phyloP scores from a whole-genome alignment of 1,140 invertebrate genomes.

The Steinernema feltiae region DNA sequence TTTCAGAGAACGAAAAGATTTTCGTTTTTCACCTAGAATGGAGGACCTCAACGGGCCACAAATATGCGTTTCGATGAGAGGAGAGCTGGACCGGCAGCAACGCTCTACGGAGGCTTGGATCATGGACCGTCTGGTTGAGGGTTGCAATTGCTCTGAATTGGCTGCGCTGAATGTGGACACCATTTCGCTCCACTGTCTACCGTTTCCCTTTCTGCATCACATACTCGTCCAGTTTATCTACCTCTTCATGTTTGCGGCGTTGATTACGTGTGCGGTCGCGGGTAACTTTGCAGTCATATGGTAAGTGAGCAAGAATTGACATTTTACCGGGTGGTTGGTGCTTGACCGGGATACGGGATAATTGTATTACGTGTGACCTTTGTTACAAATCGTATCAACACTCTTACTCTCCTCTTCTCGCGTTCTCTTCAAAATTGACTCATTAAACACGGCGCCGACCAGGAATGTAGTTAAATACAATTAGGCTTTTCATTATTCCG shows the following conservation, averaged over 20 bases:
- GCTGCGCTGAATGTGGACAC: neutral
- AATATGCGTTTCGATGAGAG: too few relatives aligned
- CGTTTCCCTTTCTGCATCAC: neutral
- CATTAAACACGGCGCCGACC: too few relatives aligned
- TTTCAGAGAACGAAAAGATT: too few relatives aligned
- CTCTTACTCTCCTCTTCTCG: too few relatives aligned
- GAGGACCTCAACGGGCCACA: neutral
- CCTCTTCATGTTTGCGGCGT: constrained; percentile 3
- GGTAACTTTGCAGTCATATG: neutral
- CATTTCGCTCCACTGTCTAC: neutral
- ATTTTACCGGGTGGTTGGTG: too few relatives aligned
- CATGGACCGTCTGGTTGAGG: neutral
- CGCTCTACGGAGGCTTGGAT: neutral
- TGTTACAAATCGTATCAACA: neutral
- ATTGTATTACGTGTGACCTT: too few relatives aligned
- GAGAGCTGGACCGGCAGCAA: too few relatives aligned
- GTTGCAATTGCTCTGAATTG: neutral
- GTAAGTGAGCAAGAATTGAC: neutral
- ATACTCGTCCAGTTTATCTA: neutral
- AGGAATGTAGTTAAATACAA: neutral
- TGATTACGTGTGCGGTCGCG: neutral
- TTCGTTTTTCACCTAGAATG: too few relatives aligned
- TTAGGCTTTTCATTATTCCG: neutral
- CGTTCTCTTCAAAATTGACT: too few relatives aligned
- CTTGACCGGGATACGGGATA: too few relatives aligned